A percentile compares a stretch with the other conserved stretches of the same genome.
phyloP scores from a whole-genome alignment of 2,797 vertebrate genomes.

The Paratrypauchen microcephalus region DNA sequence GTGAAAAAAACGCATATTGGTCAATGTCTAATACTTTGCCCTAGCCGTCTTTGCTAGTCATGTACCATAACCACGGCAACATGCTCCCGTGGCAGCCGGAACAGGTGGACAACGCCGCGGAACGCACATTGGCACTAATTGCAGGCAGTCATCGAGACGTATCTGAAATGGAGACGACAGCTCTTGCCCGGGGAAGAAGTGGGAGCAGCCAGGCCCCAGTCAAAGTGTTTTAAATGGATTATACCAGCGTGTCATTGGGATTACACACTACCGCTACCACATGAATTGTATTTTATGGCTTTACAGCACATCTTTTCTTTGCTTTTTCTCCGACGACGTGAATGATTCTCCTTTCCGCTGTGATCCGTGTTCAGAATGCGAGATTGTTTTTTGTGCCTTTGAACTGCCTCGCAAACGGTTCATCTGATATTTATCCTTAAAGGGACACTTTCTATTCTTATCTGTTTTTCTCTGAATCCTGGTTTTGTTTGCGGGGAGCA shows the following conservation, averaged over 20 bases:
- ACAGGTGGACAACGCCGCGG: constrained; percentile 65
- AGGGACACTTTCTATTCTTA: constrained; percentile 37
- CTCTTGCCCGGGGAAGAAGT: constrained; percentile 60
- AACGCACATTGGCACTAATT: constrained; percentile 63
- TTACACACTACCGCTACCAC: constrained; percentile 71
- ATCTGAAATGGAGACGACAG: constrained; percentile 60
- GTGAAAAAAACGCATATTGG: too few relatives aligned
- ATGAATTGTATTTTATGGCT: constrained; percentile 74
- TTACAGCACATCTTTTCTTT: constrained; percentile 65
- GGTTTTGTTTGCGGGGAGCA: constrained; percentile 17
- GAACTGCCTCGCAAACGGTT: constrained; percentile 51
- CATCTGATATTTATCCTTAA: constrained; percentile 37
- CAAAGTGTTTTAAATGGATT: constrained; percentile 82
- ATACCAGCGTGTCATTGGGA: constrained; percentile 79
- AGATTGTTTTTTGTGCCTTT: constrained; percentile 59
- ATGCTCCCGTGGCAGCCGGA: constrained; percentile 44
- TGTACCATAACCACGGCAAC: constrained; percentile 56
- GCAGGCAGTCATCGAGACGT: constrained; percentile 58
- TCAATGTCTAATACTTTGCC: neutral
- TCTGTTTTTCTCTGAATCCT: constrained; percentile 22
- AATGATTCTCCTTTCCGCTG: constrained; percentile 39
- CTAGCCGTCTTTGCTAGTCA: constrained; percentile 47
- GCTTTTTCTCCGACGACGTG: constrained; percentile 51
- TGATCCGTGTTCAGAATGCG: constrained; percentile 46
- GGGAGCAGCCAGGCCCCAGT: constrained; percentile 64